Evolutionary conservation across 2,797 vertebrate genomes (phyloP).

Genomic region (Argentina silus): DNA sequence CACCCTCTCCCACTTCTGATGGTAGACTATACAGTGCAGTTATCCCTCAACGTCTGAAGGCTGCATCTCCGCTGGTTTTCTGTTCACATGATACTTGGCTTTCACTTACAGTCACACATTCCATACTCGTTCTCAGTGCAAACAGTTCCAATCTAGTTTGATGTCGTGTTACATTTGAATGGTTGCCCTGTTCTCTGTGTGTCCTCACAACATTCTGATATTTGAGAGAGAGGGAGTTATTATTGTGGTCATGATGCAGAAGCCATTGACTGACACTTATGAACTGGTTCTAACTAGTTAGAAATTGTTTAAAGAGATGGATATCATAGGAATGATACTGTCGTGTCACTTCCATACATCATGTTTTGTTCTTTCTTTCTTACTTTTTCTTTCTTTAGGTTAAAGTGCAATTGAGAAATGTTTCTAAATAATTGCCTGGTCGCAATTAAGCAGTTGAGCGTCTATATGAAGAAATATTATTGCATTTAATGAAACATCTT

Average conservation of each 20-base stretch:
- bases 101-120: background rate
- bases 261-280: too few species aligned
- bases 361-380: too few species aligned
- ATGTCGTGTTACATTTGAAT: background rate
- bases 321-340: too few species aligned
- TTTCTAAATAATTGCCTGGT: background rate
- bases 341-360: too few species aligned
- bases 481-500: background rate
- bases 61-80: slow-evolving; percentile 37
- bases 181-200: background rate
- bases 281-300: too few species aligned
- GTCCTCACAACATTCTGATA: too few species aligned
- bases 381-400: too few species aligned
- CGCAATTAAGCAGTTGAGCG: background rate
- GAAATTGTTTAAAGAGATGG: too few species aligned
- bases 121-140: background rate
- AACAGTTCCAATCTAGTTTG: background rate
- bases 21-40: slow-evolving; percentile 26
- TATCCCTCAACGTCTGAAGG: slow-evolving; percentile 48
- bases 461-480: background rate
- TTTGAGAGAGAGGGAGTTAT: too few species aligned
- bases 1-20: slow-evolving; percentile 34
- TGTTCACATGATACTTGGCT: slow-evolving; percentile 26
- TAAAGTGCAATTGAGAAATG: too few species aligned
- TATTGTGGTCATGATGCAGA: too few species aligned